Evolutionary conservation across 2,888 invertebrate species (phyloP).

Genomic region (Ormyrus rosae): DNA sequence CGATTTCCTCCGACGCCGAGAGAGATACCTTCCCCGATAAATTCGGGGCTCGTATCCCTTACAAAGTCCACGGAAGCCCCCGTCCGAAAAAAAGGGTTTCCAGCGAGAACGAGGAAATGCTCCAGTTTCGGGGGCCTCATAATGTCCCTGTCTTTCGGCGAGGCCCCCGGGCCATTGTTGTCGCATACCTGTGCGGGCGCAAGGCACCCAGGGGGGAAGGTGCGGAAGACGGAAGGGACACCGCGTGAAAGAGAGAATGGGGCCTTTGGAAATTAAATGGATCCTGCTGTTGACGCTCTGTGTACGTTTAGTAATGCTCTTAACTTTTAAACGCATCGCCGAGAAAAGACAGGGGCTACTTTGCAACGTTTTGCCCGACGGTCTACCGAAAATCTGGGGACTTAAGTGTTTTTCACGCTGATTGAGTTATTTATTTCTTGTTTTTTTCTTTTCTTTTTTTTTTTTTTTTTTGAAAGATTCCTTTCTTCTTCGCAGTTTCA

Average conservation of each 20-base stretch:
- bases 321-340: conserved; percentile 21
- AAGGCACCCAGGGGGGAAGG: conserved; percentile 16
- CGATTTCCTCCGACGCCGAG: conserved; percentile 15
- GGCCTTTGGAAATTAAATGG: conserved; percentile 21
- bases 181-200: conserved; percentile 26
- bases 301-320: conserved; percentile 37
- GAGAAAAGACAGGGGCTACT: no score
- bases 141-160: neutral
- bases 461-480: no score
- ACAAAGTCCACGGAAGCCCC: conserved; percentile 53
- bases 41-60: conserved; percentile 42
- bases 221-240: conserved; percentile 13
- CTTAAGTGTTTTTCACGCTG: neutral
- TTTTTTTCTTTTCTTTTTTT: no score
- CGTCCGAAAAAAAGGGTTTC: conserved; percentile 35
- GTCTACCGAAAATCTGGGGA: no score
- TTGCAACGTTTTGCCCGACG: neutral
- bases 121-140: conserved; percentile 42
- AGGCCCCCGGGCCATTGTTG: conserved; percentile 23
- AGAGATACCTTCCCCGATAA: conserved; percentile 11
- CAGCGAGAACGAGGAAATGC: conserved; percentile 39
- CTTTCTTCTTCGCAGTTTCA: no score
- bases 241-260: conserved; percentile 1
- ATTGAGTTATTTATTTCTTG: neutral
- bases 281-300: neutral